Conservation (phyloP, 2,888 invertebrate species). For the Pocota personata region DNA sequence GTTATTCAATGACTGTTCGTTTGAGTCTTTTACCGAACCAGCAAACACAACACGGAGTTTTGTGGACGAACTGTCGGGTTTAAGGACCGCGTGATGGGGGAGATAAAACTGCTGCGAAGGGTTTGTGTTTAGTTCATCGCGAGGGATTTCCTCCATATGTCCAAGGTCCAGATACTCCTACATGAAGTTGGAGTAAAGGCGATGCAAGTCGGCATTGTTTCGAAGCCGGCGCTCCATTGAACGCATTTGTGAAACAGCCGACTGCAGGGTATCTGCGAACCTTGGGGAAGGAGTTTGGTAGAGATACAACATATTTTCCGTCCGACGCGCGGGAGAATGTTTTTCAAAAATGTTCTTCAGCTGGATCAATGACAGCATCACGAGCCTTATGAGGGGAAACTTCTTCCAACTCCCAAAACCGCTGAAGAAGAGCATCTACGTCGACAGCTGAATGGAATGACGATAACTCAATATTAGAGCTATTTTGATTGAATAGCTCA, state of each 20-base stretch:
- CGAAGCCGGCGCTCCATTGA: conserved; percentile 37
- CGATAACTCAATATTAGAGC: too few relatives aligned
- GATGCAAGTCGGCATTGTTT: not conserved
- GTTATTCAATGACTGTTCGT: conserved; percentile 38
- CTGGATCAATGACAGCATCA: conserved; percentile 26
- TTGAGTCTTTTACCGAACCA: conserved; percentile 48
- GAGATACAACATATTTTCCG: conserved; percentile 45
- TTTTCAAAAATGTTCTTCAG: too few relatives aligned
- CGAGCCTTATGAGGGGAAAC: conserved; percentile 17
- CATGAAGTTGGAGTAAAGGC: conserved; percentile 23
- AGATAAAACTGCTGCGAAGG: conserved; percentile 39
- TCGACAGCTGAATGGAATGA: too few relatives aligned
- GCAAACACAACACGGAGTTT: conserved; percentile 53
- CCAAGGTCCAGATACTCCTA: conserved; percentile 24
- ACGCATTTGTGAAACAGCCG: conserved; percentile 13
- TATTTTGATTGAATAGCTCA: too few relatives aligned
- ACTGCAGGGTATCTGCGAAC: conserved; percentile 33
- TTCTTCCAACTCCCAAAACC: conserved; percentile 1
- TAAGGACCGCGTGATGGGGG: conserved; percentile 70
- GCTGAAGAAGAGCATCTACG: too few relatives aligned
- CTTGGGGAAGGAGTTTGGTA: conserved; percentile 20
- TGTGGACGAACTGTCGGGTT: conserved; percentile 51
- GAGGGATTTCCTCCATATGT: conserved; percentile 30
- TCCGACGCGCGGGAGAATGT: too few relatives aligned
- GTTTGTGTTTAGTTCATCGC: not conserved